Base-by-base conservation (phyloP, 2,113 vertebrate genomes). In the Cryptotis parvus region DNA sequence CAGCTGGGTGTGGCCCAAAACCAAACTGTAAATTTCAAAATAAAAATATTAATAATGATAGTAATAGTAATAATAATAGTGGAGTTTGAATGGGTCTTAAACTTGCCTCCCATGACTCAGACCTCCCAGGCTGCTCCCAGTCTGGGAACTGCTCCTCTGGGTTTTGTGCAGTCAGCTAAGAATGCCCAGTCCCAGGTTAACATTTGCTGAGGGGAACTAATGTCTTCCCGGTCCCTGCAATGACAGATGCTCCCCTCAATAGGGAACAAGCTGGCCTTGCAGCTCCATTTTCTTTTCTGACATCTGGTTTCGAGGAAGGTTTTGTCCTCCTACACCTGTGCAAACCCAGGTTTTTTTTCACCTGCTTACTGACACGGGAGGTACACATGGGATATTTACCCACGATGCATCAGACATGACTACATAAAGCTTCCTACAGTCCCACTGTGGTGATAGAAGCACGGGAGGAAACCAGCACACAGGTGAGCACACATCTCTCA, bases 371-470 rank as follows among this genome's bases (percentile, higher is more conserved):
- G n/a, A 39, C 89, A 35, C n/a, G n/a, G n/a, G n/a, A n/a, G n/a
- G n/a, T n/a, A n/a, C n/a, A 93, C 89, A 91, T 43, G 39, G 22
- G 43, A 76, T 33, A 76, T 89, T 85, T 66, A 91, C 26, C 73
- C n/a, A 82, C 29, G 68, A 69, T 83, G n/a, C 33, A 29, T 89
- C 89, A 76, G 81, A 81, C 68, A 89, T 14, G 58, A 61, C 75
- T 7, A 4, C 29, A 79, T 58, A 55, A 27, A 69, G 81, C 73
- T 76, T 49, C 43, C 66, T 22, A 5, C 68, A 35, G 33, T 33
- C 26, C 33, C 78, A 55, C n/a, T 7, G 80, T 77, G 70, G 39
- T 20, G 37, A 79, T 27, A 35, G 22, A 79, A 76, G 70, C 83
- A 11, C 6, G 37, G 55, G 81, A 70, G 79, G 61, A 45, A 45